Base-by-base conservation (phyloP, 2,113 vertebrate genomes). In the Centropus bengalensis region DNA sequence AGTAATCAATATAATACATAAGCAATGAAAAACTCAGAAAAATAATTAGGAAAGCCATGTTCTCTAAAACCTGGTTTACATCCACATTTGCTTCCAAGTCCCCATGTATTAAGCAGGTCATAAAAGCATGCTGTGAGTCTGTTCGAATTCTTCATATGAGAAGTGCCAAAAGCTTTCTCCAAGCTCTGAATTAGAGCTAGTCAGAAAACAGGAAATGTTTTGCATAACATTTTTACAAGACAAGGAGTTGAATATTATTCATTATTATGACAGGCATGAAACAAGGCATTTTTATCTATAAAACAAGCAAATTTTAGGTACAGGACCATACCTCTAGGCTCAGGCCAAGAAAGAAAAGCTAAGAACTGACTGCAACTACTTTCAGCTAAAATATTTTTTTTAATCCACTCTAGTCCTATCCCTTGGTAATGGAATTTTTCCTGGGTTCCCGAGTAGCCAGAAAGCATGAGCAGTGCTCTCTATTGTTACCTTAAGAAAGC, bases 151-250 rank as follows among this genome's bases (percentile, higher is more conserved):
- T 60, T 93, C 40, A 33, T n/a, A 90, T 68, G 76, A 91, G 54
- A 49, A 86, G 44, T 89, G 94, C 94, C 93, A 96, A 95, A 83
- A 87, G 60, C 68, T 88, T 89, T 88, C 89, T 94, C 91, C 82
- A 86, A 93, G 82, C 78, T 94, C 88, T 75, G 56, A 91, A 75
- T 64, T 59, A 90, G 36, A 89, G 84, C 93, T 89, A 66, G 66
- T 76, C 63, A 94, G 88, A 96, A 96, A 96, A 95, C 91, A 95
- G 93, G 89, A 96, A 96, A 86, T 86, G 59, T 89, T 95, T 95
- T 96, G 55, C 82, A 85, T 89, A 88, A 94, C 11, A 3, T 58
- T 91, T 93, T 64, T 63, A 16, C 60, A 84, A 95, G 83, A 76
- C 92, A 95, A 30, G 56, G 56, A 95, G 73, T 64, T 90, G 91